Percentiles rank a stretch among this genome's conserved stretches.
These are phyloP conservation scores for Polypedilum vanderplanki DNA, from an alignment of 1,140 invertebrate species.

Conservation along the genomic window DNA sequence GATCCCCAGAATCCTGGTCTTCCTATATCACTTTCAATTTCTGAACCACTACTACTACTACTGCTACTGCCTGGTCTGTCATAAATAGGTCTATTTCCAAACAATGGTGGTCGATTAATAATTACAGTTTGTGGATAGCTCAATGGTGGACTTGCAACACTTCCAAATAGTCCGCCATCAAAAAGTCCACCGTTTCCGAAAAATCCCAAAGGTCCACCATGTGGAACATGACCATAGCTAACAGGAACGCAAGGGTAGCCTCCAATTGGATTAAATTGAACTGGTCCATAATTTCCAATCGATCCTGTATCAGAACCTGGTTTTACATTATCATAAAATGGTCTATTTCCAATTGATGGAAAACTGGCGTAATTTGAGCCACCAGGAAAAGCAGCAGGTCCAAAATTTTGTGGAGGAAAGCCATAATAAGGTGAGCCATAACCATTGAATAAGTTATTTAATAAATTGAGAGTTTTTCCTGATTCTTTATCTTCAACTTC, in stretches of 20 bases:
- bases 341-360: neutral
- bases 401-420: neutral
- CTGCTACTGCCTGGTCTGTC: neutral
- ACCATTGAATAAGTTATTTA: neutral
- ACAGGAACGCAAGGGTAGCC: slow-evolving; percentile 6
- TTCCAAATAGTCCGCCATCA: neutral
- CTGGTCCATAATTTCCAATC: neutral
- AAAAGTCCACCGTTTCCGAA: neutral
- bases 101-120: neutral
- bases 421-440: neutral
- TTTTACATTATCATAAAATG: neutral
- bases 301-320: neutral
- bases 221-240: neutral
- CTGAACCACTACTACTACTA: neutral
- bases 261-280: neutral
- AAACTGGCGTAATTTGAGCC: no score
- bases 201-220: slow-evolving; percentile 11
- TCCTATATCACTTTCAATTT: neutral
- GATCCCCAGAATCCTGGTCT: neutral
- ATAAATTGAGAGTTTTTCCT: neutral
- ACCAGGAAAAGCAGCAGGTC: neutral
- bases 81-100: slow-evolving; percentile 1
- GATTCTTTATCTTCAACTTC: neutral
- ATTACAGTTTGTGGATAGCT: neutral
- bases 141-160: neutral